These are phyloP conservation scores for Cyclopterus lumpus DNA, from an alignment of 2,797 vertebrate species.

Conservation along the genomic window DNA sequence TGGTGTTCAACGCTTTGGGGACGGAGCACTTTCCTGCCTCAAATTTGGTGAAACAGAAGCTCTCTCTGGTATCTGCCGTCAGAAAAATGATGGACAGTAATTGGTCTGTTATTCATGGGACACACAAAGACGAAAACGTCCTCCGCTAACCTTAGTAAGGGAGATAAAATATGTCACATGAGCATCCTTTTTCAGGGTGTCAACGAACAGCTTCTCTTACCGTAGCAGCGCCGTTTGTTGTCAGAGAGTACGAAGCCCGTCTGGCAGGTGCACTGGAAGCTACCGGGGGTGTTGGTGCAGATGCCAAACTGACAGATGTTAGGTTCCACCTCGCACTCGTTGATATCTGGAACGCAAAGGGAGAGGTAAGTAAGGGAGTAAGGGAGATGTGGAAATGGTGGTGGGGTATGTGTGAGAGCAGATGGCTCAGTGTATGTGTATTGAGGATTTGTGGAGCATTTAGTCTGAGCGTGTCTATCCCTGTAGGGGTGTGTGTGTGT, in stretches of 20 bases:
- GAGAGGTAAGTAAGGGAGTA: no score
- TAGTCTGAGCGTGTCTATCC: neutral
- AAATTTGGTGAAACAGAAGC: conserved; percentile 96
- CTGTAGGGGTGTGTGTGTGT: neutral
- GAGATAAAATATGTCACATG: conserved; percentile 1
- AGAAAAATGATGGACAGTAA: neutral
- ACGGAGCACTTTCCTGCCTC: conserved; percentile 91
- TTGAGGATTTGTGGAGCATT: neutral
- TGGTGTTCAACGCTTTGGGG: conserved; percentile 93
- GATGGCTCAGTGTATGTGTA: conserved; percentile 10
- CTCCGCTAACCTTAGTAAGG: neutral
- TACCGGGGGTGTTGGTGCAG: conserved; percentile 92
- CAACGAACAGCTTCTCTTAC: conserved; percentile 78
- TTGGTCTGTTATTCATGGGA: neutral
- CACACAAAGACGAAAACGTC: neutral
- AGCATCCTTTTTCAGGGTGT: neutral
- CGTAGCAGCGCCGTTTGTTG: conserved; percentile 90
- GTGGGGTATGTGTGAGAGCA: conserved; percentile 9
- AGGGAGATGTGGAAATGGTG: neutral
- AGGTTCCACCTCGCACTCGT: conserved; percentile 91
- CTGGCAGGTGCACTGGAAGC: conserved; percentile 93
- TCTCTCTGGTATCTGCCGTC: conserved; percentile 90
- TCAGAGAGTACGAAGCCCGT: conserved; percentile 92
- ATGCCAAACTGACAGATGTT: conserved; percentile 92
- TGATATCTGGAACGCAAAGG: conserved; percentile 85